A percentile compares a stretch with the other conserved stretches of the same genome.
Evolutionary conservation across 2,797 vertebrate genomes (phyloP).

Genomic region (Sorex maritimensis): DNA sequence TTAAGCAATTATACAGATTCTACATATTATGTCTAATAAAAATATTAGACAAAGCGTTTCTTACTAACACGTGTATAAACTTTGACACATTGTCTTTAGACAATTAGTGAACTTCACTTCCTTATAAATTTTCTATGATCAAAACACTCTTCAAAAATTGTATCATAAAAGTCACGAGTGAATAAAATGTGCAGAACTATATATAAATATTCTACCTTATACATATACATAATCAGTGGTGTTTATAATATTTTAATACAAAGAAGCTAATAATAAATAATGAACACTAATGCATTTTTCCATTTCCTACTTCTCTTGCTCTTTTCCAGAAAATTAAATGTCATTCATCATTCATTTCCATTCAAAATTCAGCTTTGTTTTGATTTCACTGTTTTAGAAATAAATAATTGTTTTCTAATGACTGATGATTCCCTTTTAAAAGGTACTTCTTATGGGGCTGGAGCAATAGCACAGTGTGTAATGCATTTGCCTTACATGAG

Average conservation of each 20-base stretch:
- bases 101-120: not conserved
- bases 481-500: too few species aligned
- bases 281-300: too few species aligned
- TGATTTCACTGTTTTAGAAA: not conserved
- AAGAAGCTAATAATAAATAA: too few species aligned
- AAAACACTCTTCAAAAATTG: conserved; percentile 4
- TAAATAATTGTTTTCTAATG: not conserved
- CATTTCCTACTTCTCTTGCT: too few species aligned
- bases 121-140: not conserved
- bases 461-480: too few species aligned
- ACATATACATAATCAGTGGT: too few species aligned
- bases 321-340: not conserved
- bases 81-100: not conserved
- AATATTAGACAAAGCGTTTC: not conserved
- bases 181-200: not conserved
- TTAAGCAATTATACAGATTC: not conserved
- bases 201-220: too few species aligned
- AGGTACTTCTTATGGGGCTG: too few species aligned
- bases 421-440: not conserved
- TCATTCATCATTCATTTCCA: not conserved
- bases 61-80: not conserved
- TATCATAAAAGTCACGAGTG: not conserved
- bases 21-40: not conserved
- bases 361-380: not conserved
- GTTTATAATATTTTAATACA: too few species aligned